Evolutionary conservation across 2,797 vertebrate genomes (phyloP), one percentile per base, ranked within the genome.

Genomic region (Morus bassanus): DNA sequence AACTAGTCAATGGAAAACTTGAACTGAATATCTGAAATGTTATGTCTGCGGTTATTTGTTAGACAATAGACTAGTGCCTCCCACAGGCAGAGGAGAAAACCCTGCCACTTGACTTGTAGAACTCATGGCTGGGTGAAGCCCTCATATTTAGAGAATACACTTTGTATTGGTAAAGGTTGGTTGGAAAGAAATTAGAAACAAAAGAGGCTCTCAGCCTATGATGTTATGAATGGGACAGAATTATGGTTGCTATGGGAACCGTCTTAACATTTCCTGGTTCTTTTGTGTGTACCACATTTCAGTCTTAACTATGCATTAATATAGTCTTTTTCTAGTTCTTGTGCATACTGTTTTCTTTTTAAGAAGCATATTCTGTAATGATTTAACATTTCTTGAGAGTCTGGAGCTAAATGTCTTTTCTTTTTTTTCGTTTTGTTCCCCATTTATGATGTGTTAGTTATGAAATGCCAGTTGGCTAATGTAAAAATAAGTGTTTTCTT

Each of bases 231-330:
- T 94, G 94, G 95, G 96, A 91, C 92, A 94, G 91, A 96, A 95
- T 97, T 95, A 86, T 86, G 90, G 97, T 98, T 98, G 84, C 97
- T 97, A 98, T 98, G 97, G 97, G 91, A 98, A 98, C 98, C 76
- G 93, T 94, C 96, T 97, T 96, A 95, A 92, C 96, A 93, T 97
- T 98, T 97, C 95, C 96, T 79, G 89, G 80, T 93, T 96, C 84
- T 97, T 97, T 94, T 92, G 46, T 88, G 37, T 33, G 33, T 88
- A 65, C 95, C 46, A 53, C 89, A 96, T 98, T 97, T 98, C 97
- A 96, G 88, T 69, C 87, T 93, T 95, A 96, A 94, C 96, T 94
- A 25, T 93, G 91, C 88, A 92, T 94, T 95, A 96, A 96, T 95
- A 95, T 88, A 89, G 86, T 95, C 90, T 96, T 96, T 97, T 97